Base-by-base conservation (phyloP, 2,113 vertebrate genomes). In the Tyrannus savana region DNA sequence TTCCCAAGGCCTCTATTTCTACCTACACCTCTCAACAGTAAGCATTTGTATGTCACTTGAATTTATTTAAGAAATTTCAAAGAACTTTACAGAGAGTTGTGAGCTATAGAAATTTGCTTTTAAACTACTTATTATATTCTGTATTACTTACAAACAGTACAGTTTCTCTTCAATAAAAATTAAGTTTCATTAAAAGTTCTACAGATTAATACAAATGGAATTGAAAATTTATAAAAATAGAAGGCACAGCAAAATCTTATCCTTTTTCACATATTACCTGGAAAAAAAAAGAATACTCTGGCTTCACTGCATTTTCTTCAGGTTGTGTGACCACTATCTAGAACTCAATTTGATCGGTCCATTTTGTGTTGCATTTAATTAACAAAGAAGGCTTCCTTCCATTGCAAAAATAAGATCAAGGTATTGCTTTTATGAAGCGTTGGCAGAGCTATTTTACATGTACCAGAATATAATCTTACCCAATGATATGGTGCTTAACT, bases 401-500 rank as follows among this genome's bases (percentile, higher is more conserved):
- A 53, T 71, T 89, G 21, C 28, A 85, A 66, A 92, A 93, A 85
- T 69, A 25, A 47, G 23, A 76, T 50, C 9, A 80, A 93, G 75
- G 25, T 81, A 46, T 17, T 52, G 46, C 14, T 63, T 88, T 93
- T 89, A 66, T 53, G 82, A 90, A 92, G 59, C 25, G 0, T 19
- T 67, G 47, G 16, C 46, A 94, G 27, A 89, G 37, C 24, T 92
- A 50, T 84, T 86, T 91, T 73, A 71, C 25, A 58, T 23, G 28
- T 73, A 63, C 60, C 14, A 72, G 83, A 66, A 78, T 62, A 89
- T 75, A 75, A 73, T 76, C 69, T 71, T 63, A 46, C 41, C 16
- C 46, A 78, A 58, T 75, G 86, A 90, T 96, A 67, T 87, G 77
- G 52, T 80, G 67, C 86, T 96, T 96, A 87, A 87, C 72, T 88